Conservation (phyloP, 2,797 vertebrate genomes). For the Hippocampus kuda region DNA sequence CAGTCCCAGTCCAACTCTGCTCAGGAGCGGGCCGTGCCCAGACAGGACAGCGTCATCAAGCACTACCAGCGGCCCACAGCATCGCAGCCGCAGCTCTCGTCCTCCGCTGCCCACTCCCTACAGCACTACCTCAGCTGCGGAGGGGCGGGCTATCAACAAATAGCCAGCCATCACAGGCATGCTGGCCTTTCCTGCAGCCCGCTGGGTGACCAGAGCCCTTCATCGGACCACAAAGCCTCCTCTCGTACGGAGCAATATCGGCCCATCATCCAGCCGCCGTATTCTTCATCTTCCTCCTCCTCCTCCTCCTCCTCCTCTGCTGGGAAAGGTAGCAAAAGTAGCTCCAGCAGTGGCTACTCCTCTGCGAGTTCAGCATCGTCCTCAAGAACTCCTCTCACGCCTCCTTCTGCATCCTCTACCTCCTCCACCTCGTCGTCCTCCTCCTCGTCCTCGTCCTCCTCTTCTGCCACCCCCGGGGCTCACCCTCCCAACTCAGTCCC, state of each 20-base stretch:
- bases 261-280: conserved; percentile 85
- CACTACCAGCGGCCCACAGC: conserved; percentile 87
- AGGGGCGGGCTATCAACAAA: conserved; percentile 80
- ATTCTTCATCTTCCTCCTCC: conserved; percentile 66
- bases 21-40: conserved; percentile 82
- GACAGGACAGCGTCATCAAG: conserved; percentile 91
- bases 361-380: conserved; percentile 71
- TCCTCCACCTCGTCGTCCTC: conserved; percentile 71
- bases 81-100: conserved; percentile 75
- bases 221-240: conserved; percentile 63
- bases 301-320: conserved; percentile 65
- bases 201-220: conserved; percentile 81
- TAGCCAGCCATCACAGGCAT: conserved; percentile 73
- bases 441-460: conserved; percentile 68
- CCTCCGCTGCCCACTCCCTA: conserved; percentile 80
- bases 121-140: conserved; percentile 94
- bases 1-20: conserved; percentile 71
- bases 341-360: conserved; percentile 79
- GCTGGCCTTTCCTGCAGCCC: conserved; percentile 86
- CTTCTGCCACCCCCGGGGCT: conserved; percentile 78
- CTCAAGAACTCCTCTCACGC: conserved; percentile 75
- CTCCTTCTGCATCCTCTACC: conserved; percentile 71
- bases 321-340: conserved; percentile 70
- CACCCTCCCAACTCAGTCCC: conserved; percentile 67
- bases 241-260: conserved; percentile 74